Evolutionary conservation across 1,140 invertebrate species (phyloP).

Genomic region (Drosophila bifasciata): DNA sequence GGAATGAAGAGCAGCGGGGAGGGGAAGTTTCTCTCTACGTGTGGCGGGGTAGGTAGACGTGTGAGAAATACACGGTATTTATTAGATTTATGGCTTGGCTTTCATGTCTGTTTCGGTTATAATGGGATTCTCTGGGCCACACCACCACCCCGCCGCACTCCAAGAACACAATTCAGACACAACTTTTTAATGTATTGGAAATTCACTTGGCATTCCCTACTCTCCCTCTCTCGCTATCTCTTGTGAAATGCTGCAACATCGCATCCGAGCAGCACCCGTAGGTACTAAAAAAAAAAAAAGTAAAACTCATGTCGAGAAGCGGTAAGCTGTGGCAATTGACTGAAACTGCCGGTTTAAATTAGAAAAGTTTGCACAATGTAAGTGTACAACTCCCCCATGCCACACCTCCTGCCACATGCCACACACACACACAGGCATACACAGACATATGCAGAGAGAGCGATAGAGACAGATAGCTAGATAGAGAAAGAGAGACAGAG

Average conservation of each 20-base stretch:
- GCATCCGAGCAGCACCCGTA: conserved; percentile 51
- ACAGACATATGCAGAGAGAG: conserved; percentile 4
- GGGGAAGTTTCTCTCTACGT: too few relatives aligned
- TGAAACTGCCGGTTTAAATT: conserved; percentile 81
- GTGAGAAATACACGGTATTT: conserved; percentile 73
- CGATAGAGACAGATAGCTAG: neutral
- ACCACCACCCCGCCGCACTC: too few relatives aligned
- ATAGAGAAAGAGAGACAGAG: conserved; percentile 2
- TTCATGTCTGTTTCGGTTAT: conserved; percentile 59
- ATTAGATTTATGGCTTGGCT: conserved; percentile 77
- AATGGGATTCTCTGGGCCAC: conserved; percentile 55
- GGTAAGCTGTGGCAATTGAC: conserved; percentile 80
- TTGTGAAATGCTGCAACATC: conserved; percentile 53
- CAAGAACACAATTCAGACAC: conserved; percentile 67
- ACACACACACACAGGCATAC: conserved; percentile 15
- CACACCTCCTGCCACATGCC: conserved; percentile 11
- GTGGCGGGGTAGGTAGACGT: neutral
- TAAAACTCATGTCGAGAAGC: conserved; percentile 79
- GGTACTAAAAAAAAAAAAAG: conserved; percentile 61
- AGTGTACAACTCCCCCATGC: conserved; percentile 61
- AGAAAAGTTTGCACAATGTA: conserved; percentile 80
- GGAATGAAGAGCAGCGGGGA: neutral
- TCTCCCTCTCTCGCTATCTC: conserved; percentile 1
- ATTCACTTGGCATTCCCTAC: conserved; percentile 24
- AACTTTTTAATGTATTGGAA: conserved; percentile 81